Conservation (phyloP, 1,140 invertebrate species). For the Aleiodes sp. region DNA sequence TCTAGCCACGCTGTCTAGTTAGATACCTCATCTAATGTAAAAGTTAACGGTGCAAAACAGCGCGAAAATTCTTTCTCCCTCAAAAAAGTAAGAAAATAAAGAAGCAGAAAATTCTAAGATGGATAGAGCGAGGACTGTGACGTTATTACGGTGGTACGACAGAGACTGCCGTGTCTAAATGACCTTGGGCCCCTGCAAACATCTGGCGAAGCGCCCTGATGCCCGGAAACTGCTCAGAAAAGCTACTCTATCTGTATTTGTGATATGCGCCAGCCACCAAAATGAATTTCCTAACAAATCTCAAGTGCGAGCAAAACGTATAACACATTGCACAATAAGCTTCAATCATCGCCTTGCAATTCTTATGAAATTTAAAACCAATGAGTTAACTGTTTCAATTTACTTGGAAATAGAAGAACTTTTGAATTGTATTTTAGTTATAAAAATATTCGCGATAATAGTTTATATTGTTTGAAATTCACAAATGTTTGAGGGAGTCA, state of each 20-base stretch:
- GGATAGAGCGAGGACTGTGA: not conserved
- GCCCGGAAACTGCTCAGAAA: constrained; percentile 21
- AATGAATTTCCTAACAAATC: not conserved
- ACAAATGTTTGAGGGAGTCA: no score
- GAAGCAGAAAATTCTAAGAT: no score
- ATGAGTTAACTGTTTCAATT: constrained; percentile 35
- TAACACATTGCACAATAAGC: constrained; percentile 15
- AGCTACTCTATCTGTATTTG: no score
- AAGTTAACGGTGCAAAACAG: not conserved
- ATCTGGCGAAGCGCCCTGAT: constrained; percentile 27
- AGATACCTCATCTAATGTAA: not conserved
- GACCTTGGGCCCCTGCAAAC: constrained; percentile 24
- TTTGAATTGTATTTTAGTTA: no score
- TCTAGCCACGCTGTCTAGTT: not conserved
- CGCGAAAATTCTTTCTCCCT: not conserved
- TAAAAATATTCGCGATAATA: no score
- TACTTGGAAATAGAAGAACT: not conserved
- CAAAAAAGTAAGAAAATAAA: not conserved
- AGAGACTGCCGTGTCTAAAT: not conserved
- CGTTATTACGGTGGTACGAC: not conserved
- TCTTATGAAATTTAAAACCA: constrained; percentile 45
- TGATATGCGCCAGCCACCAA: not conserved
- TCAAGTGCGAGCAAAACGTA: not conserved
- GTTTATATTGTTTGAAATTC: no score
- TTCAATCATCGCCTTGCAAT: constrained; percentile 47